Percentiles rank a stretch among this genome's conserved stretches.
Evolutionary conservation across 1,140 invertebrate genomes (phyloP).

Genomic region (Eubasilissa regina): DNA sequence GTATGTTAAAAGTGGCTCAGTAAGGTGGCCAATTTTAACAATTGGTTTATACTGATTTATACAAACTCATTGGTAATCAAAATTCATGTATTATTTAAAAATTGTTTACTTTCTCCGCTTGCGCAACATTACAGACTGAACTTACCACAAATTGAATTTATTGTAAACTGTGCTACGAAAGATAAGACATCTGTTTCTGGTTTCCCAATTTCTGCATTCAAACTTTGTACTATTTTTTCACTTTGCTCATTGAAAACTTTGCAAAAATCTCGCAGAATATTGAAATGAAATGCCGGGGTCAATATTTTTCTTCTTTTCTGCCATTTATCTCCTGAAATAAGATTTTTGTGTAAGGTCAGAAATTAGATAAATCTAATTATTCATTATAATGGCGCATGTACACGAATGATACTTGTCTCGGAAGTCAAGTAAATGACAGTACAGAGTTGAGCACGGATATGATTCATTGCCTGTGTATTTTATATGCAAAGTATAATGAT

Average conservation of each 20-base stretch:
- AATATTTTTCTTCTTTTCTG: slow-evolving; percentile 83
- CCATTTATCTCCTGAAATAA: slow-evolving; percentile 77
- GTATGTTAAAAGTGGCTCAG: too few relatives aligned
- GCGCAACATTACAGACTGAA: neutral
- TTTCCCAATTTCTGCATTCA: slow-evolving; percentile 58
- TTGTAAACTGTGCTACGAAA: slow-evolving; percentile 61
- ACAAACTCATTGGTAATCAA: too few relatives aligned
- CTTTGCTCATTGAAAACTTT: slow-evolving; percentile 65
- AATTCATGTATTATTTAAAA: neutral
- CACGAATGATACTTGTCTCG: too few relatives aligned
- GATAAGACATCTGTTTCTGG: slow-evolving; percentile 60
- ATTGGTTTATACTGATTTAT: too few relatives aligned
- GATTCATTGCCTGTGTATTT: too few relatives aligned
- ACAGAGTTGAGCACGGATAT: too few relatives aligned
- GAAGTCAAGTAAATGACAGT: too few relatives aligned
- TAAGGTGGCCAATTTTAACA: too few relatives aligned
- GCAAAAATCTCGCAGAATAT: slow-evolving; percentile 86
- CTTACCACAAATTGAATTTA: slow-evolving; percentile 64
- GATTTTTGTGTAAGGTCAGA: neutral
- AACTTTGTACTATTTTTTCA: slow-evolving; percentile 58
- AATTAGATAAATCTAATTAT: too few relatives aligned
- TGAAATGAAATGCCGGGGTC: slow-evolving; percentile 93
- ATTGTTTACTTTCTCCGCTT: neutral
- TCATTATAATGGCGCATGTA: too few relatives aligned
- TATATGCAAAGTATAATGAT: too few relatives aligned